These are phyloP conservation scores for Anneissia japonica DNA, from an alignment of 35 echinoderm and acorn worm genomes.

Conservation along the genomic window DNA sequence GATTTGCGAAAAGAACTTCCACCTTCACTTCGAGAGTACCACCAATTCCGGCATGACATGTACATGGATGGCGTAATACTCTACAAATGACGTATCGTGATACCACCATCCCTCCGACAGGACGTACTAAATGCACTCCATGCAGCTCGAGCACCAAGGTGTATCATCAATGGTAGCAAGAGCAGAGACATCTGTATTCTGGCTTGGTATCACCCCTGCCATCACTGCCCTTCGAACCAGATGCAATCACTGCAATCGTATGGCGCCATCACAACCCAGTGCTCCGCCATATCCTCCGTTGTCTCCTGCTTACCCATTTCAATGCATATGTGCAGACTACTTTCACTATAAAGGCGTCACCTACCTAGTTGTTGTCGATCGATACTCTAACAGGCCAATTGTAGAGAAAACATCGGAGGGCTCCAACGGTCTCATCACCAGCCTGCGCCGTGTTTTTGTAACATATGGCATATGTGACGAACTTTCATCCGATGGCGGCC, in stretches of 20 bases:
- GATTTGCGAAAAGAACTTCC: conserved; percentile 6
- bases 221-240: neutral
- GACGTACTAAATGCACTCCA: conserved; percentile 32
- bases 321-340: conserved; percentile 39
- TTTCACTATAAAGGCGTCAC: conserved; percentile 21
- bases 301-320: conserved; percentile 40
- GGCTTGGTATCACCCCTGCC: conserved; percentile 39
- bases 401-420: neutral
- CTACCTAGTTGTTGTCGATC: conserved; percentile 25
- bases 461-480: conserved; percentile 22
- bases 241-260: conserved; percentile 25
- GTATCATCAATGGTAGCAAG: conserved; percentile 26
- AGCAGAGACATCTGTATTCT: conserved; percentile 43
- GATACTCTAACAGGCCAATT: conserved; percentile 33
- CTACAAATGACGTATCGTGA: conserved; percentile 41
- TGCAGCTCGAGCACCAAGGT: conserved; percentile 55
- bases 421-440: conserved; percentile 17
- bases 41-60: conserved; percentile 25
- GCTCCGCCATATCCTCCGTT: conserved; percentile 15
- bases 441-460: conserved; percentile 18
- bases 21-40: conserved; percentile 21
- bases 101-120: conserved; percentile 33
- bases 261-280: conserved; percentile 29
- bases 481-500: conserved; percentile 20
- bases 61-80: conserved; percentile 29